Percentiles rank a stretch among this genome's conserved stretches.
Conservation (phyloP, 1,140 invertebrate genomes). For the Periplaneta americana region DNA sequence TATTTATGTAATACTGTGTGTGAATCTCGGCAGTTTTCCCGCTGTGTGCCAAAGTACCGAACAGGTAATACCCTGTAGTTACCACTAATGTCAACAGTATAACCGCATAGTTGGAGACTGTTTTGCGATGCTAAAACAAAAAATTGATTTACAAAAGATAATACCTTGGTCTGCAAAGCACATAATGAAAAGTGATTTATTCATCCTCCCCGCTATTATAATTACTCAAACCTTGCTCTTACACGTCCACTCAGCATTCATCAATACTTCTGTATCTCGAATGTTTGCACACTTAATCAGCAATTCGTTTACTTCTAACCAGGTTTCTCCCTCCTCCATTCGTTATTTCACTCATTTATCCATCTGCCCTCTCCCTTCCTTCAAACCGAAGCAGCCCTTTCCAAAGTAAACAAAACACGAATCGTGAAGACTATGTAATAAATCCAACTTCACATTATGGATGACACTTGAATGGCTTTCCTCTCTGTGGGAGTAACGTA, state of each 20-base stretch:
- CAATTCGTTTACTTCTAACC: neutral
- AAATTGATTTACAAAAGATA: neutral
- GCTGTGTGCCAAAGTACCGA: too few species aligned
- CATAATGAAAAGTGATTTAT: neutral
- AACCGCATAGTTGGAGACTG: too few species aligned
- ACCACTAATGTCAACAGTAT: too few species aligned
- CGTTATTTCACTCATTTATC: neutral
- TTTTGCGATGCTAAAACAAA: neutral
- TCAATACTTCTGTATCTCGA: neutral
- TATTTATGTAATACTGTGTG: too few species aligned
- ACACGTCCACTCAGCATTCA: neutral
- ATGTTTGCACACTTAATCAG: neutral
- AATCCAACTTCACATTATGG: neutral
- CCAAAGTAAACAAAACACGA: neutral
- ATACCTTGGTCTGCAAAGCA: neutral
- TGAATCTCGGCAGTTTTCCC: too few species aligned
- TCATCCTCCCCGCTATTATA: neutral
- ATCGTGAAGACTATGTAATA: neutral
- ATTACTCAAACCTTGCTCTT: neutral
- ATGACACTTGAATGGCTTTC: neutral
- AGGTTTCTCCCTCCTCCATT: neutral
- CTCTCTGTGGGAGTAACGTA: neutral
- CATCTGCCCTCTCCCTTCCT: neutral
- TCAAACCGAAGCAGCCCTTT: neutral
- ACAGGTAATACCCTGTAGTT: too few species aligned